Evolutionary conservation across 2,113 vertebrate genomes (phyloP).

Genomic region (Tragulus kanchil): DNA sequence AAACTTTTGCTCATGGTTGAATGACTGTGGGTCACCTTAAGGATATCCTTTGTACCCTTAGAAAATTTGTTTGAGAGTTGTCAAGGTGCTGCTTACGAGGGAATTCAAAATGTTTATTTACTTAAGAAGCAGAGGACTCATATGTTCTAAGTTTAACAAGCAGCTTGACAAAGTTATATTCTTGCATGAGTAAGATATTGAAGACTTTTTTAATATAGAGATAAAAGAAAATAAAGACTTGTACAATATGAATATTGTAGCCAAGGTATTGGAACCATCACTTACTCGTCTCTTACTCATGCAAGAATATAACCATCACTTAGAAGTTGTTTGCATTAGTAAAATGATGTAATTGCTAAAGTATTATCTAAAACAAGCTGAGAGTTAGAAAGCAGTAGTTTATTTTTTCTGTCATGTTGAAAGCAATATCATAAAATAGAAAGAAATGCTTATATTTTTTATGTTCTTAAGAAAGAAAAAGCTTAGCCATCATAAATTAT

Average conservation of each 20-base stretch:
- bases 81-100: constrained; percentile 66
- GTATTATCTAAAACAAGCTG: constrained; percentile 13
- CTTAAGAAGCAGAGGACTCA: constrained; percentile 75
- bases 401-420: constrained; percentile 50
- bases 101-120: constrained; percentile 79
- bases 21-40: constrained; percentile 65
- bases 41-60: constrained; percentile 68
- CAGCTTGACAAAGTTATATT: constrained; percentile 58
- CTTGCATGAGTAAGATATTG: constrained; percentile 20
- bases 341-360: constrained; percentile 34
- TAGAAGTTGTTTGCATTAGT: constrained; percentile 46
- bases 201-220: constrained; percentile 66
- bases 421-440: constrained; percentile 17
- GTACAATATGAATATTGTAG: constrained; percentile 43
- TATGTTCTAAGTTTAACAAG: constrained; percentile 53
- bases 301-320: not conserved
- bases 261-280: not conserved
- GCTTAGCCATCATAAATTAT: constrained; percentile 11
- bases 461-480: constrained; percentile 57
- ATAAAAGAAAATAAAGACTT: constrained; percentile 56
- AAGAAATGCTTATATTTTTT: constrained; percentile 51
- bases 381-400: constrained; percentile 42
- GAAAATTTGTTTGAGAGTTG: constrained; percentile 75
- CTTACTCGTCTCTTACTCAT: not conserved
- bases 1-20: constrained; percentile 73